Percentiles rank a stretch among this genome's conserved stretches.
These are phyloP conservation scores for Tolypeutes matacus DNA, from an alignment of 2,797 vertebrate genomes.

Conservation along the genomic window DNA sequence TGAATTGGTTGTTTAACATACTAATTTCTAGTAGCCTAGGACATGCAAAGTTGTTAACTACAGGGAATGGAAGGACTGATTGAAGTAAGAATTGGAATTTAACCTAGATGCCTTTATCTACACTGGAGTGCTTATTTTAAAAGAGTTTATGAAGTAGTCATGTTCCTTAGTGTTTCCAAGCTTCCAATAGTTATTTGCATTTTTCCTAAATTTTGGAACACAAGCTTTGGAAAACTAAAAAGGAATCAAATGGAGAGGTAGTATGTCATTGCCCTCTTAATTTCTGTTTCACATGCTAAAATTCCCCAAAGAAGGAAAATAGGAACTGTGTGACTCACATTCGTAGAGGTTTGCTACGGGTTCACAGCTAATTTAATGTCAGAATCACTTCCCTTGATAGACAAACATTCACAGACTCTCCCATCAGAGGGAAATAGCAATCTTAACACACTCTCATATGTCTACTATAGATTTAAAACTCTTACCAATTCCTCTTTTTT, in stretches of 20 bases:
- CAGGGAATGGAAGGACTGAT: too few relatives aligned
- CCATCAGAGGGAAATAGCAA: not conserved
- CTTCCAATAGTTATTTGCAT: not conserved
- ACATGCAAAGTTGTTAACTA: too few relatives aligned
- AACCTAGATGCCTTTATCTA: constrained; percentile 28
- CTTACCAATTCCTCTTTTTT: not conserved
- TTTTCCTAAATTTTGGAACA: constrained; percentile 8
- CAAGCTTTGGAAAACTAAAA: constrained; percentile 8
- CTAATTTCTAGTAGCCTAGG: too few relatives aligned
- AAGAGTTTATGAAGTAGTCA: not conserved
- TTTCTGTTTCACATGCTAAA: constrained; percentile 31
- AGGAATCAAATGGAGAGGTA: not conserved
- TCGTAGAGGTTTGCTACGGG: constrained; percentile 14
- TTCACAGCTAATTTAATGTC: constrained; percentile 26
- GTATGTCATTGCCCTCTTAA: constrained; percentile 28
- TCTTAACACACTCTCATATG: not conserved
- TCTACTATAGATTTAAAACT: not conserved
- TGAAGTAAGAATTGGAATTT: not conserved
- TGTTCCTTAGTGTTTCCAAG: not conserved
- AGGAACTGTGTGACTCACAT: constrained; percentile 4
- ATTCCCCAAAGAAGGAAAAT: not conserved
- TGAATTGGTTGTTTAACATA: too few relatives aligned
- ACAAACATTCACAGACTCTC: not conserved
- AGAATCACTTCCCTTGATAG: not conserved
- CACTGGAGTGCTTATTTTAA: not conserved